These are phyloP conservation scores for Pandemis corylana DNA, from an alignment of 2,888 invertebrate genomes.

Conservation along the genomic window DNA sequence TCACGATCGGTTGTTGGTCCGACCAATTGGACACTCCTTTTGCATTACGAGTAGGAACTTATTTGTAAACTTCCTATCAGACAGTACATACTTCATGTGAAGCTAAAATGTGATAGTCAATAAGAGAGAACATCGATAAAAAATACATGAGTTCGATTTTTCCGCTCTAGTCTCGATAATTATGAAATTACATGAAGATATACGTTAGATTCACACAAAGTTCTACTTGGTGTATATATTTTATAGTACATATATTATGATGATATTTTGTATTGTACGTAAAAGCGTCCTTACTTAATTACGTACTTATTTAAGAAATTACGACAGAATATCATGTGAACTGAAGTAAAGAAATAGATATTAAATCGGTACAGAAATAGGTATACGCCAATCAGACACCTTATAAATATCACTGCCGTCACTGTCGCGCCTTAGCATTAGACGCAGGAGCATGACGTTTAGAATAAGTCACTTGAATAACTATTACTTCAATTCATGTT, in stretches of 20 bases:
- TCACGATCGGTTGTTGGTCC: neutral
- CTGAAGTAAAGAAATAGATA: too few relatives aligned
- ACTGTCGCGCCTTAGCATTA: neutral
- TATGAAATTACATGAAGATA: neutral
- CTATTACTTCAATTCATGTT: too few relatives aligned
- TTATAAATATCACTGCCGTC: neutral
- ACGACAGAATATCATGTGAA: neutral
- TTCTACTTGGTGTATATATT: neutral
- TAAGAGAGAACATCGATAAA: neutral
- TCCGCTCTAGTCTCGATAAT: neutral
- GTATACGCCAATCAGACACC: too few relatives aligned
- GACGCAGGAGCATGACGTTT: too few relatives aligned
- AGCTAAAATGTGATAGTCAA: neutral
- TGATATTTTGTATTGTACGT: neutral
- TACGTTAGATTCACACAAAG: neutral
- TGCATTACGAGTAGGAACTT: slow-evolving; percentile 2
- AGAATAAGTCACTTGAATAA: too few relatives aligned
- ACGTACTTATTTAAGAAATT: neutral
- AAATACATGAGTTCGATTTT: neutral
- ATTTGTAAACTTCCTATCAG: neutral
- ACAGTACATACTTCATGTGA: too few relatives aligned
- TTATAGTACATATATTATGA: neutral
- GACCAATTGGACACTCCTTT: neutral
- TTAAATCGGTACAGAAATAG: too few relatives aligned
- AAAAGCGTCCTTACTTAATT: neutral